Evolutionary conservation across 2,888 invertebrate species (phyloP).

Genomic region (Zaprionus bogoriensis): DNA sequence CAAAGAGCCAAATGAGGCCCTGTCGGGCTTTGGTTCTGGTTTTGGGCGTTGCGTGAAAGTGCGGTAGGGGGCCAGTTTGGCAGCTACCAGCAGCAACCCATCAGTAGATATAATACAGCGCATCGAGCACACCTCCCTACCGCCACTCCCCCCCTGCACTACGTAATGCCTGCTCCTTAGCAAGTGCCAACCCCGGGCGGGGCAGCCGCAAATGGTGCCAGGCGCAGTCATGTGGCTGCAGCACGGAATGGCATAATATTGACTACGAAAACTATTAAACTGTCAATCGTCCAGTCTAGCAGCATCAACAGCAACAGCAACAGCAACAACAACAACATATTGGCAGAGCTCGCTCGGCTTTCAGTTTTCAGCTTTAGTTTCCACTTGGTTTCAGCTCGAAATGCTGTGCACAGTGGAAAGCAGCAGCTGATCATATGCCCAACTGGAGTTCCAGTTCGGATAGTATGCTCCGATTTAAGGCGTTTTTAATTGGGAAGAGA

Average conservation of each 20-base stretch:
- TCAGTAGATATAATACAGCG: constrained; percentile 8
- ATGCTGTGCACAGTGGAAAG: background rate
- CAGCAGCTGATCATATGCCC: background rate
- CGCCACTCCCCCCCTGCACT: background rate
- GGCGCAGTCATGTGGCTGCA: constrained; percentile 39
- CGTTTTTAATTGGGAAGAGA: too few relatives aligned
- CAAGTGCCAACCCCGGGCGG: background rate
- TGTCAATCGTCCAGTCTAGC: constrained; percentile 57
- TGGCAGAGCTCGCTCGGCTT: background rate
- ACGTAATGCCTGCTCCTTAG: too few relatives aligned
- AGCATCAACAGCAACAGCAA: background rate
- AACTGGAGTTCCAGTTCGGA: too few relatives aligned
- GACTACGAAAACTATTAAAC: constrained; percentile 71
- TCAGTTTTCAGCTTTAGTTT: constrained; percentile 14
- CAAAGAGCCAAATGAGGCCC: constrained; percentile 61
- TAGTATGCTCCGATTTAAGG: too few relatives aligned
- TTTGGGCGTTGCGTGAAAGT: background rate
- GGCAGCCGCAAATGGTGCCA: constrained; percentile 22
- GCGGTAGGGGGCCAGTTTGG: background rate
- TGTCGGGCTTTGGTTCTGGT: background rate
- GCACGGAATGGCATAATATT: constrained; percentile 65
- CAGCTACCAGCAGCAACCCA: constrained; percentile 11
- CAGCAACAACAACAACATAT: constrained; percentile 9
- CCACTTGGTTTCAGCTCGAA: constrained; percentile 6
- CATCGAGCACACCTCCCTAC: background rate